Conservation (phyloP, 2,888 invertebrate species). For the Allolobophora icterica region DNA sequence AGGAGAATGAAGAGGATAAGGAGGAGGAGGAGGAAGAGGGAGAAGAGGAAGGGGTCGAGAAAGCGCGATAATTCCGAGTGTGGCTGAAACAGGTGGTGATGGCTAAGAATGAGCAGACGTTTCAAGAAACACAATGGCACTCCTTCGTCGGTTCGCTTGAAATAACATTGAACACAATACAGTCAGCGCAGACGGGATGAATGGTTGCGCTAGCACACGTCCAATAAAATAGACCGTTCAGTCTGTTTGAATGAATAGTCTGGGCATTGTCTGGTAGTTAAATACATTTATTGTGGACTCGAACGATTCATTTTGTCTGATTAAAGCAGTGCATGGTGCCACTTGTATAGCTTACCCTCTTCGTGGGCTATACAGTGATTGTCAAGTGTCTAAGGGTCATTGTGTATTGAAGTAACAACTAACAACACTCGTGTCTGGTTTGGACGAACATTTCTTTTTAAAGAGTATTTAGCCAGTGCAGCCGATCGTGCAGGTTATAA, state of each 20-base stretch:
- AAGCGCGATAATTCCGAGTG: not conserved
- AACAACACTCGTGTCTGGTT: not conserved
- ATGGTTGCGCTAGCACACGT: not conserved
- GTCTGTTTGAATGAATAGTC: not conserved
- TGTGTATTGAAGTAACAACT: not conserved
- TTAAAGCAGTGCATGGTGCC: not conserved
- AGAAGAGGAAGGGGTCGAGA: not conserved
- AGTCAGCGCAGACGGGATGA: not conserved
- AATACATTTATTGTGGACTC: not conserved
- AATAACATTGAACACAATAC: constrained; percentile 11
- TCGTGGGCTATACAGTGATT: not conserved
- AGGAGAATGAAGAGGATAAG: not conserved
- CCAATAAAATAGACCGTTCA: not conserved
- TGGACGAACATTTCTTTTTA: no score
- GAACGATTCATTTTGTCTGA: not conserved
- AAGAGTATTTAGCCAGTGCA: no score
- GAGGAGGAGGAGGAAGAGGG: not conserved
- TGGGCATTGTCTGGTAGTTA: not conserved
- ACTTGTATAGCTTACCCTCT: not conserved
- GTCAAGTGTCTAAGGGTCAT: not conserved
- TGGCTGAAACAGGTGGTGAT: not conserved
- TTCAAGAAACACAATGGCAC: not conserved
- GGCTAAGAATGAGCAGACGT: not conserved
- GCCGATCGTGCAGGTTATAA: no score
- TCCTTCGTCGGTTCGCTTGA: not conserved